phyloP scores from a whole-genome alignment of 2,113 vertebrate species.

The Triplophysa dalaica region DNA sequence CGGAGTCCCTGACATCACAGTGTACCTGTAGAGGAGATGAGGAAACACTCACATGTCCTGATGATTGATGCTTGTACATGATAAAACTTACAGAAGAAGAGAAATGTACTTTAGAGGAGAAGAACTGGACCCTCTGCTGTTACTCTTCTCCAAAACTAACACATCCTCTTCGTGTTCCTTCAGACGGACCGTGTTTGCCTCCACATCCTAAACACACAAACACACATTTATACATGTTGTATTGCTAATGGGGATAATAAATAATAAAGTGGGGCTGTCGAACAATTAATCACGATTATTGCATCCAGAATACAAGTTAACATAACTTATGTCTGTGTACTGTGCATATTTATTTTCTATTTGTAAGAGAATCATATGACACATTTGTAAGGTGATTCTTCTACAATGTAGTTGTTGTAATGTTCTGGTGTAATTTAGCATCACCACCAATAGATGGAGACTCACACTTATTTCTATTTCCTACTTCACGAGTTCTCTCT shows the following conservation, averaged over 20 bases:
- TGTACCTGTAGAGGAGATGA: slow-evolving; percentile 79
- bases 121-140: slow-evolving; percentile 80
- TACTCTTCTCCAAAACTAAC: slow-evolving; percentile 94
- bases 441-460: slow-evolving; percentile 65
- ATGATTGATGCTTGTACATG: too few species aligned
- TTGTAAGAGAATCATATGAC: too few species aligned
- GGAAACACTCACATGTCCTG: neutral
- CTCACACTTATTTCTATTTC: neutral
- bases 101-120: slow-evolving; percentile 90
- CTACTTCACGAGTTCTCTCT: neutral
- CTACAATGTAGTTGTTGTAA: neutral
- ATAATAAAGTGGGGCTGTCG: too few species aligned
- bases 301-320: too few species aligned
- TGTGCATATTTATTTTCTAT: too few species aligned
- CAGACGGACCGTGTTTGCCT: slow-evolving; percentile 98
- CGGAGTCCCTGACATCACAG: slow-evolving; percentile 95
- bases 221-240: neutral
- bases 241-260: too few species aligned
- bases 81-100: neutral
- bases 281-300: too few species aligned
- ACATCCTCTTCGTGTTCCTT: slow-evolving; percentile 98
- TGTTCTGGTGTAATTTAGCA: slow-evolving; percentile 46
- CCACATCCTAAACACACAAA: slow-evolving; percentile 84
- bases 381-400: too few species aligned
- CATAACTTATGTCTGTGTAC: too few species aligned